A percentile compares a stretch with the other conserved stretches of the same genome.
Evolutionary conservation across 2,888 invertebrate species (phyloP).

Genomic region (Lasius platythorax): DNA sequence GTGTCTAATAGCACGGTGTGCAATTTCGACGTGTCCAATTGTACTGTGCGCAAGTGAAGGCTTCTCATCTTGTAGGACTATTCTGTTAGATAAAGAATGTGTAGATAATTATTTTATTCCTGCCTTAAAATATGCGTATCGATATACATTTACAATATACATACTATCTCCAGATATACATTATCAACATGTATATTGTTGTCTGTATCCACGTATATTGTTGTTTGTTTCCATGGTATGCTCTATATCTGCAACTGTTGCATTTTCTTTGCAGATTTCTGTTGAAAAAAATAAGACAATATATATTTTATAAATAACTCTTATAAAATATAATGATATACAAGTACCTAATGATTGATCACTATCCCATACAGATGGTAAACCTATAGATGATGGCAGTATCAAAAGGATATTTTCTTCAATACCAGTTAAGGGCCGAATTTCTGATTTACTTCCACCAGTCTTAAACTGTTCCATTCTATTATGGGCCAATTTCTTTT

Average conservation of each 20-base stretch:
- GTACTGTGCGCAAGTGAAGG: too few relatives aligned
- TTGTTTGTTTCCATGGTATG: background rate
- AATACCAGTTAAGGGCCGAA: background rate
- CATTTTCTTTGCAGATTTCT: background rate
- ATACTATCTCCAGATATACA: background rate
- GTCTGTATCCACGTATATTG: background rate
- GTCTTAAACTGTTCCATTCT: background rate
- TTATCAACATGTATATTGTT: conserved; percentile 3
- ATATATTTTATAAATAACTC: background rate
- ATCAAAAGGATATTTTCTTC: background rate
- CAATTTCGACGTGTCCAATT: too few relatives aligned
- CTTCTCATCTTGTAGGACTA: too few relatives aligned
- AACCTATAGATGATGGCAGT: background rate
- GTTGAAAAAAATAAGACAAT: background rate
- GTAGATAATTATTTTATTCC: too few relatives aligned
- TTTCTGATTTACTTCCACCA: background rate
- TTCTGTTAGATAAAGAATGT: too few relatives aligned
- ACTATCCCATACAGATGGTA: background rate
- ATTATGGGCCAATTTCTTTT: conserved; percentile 10
- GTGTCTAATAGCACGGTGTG: too few relatives aligned
- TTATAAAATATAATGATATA: background rate
- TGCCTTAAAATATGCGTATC: too few relatives aligned
- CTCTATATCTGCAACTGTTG: background rate
- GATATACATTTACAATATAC: too few relatives aligned
- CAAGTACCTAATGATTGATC: background rate